These are phyloP conservation scores for Phania funesta DNA, from an alignment of 2,888 invertebrate species.

Conservation along the genomic window DNA sequence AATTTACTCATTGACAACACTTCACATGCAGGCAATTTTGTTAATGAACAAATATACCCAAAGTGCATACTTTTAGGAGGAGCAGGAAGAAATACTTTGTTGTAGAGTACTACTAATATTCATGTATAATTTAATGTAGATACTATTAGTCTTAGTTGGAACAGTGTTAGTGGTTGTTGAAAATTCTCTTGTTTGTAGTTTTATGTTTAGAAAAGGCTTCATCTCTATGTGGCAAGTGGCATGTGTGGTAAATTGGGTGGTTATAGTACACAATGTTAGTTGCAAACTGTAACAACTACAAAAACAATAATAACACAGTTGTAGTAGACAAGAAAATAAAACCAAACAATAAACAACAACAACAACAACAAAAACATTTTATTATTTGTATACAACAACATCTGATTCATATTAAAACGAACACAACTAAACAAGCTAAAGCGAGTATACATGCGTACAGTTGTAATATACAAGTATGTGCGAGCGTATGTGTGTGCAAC, in stretches of 20 bases:
- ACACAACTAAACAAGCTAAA: slow-evolving; percentile 28
- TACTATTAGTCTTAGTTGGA: not conserved
- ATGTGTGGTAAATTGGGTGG: slow-evolving; percentile 62
- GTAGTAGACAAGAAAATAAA: slow-evolving; percentile 32
- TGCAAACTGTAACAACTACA: slow-evolving; percentile 29
- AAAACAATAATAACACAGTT: slow-evolving; percentile 27
- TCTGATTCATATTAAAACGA: not conserved
- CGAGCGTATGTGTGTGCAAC: not conserved
- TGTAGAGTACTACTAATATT: slow-evolving; percentile 22
- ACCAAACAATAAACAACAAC: slow-evolving; percentile 48
- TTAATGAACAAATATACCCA: slow-evolving; percentile 67
- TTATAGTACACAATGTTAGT: slow-evolving; percentile 58
- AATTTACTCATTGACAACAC: slow-evolving; percentile 18
- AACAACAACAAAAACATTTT: slow-evolving; percentile 5
- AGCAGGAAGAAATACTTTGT: not conserved
- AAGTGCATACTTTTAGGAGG: slow-evolving; percentile 24
- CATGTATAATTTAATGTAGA: slow-evolving; percentile 28
- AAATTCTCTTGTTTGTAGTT: slow-evolving; percentile 7
- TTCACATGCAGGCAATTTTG: slow-evolving; percentile 50
- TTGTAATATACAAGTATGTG: not conserved
- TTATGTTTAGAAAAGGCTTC: slow-evolving; percentile 26
- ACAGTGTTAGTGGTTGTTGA: slow-evolving; percentile 15
- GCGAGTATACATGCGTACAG: not conserved
- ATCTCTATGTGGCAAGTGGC: slow-evolving; percentile 20
- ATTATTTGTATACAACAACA: slow-evolving; percentile 38